Conservation (phyloP, 2,888 invertebrate species). For the Lobophora halterata region DNA sequence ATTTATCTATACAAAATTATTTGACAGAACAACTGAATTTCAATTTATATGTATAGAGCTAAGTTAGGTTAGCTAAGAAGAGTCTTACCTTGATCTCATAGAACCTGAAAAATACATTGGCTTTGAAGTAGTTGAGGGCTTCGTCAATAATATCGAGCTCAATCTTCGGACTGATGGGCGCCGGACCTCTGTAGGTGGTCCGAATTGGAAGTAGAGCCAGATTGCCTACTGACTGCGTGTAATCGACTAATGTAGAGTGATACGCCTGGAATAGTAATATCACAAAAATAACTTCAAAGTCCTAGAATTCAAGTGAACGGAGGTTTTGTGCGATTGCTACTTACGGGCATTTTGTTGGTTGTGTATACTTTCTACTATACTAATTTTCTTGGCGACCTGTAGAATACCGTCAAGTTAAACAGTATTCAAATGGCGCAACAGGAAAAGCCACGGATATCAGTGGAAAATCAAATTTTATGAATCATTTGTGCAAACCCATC, state of each 20-base stretch:
- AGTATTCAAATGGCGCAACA: neutral
- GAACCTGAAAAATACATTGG: slow-evolving; percentile 99
- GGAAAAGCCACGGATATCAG: neutral
- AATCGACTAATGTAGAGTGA: slow-evolving; percentile 93
- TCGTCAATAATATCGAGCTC: slow-evolving; percentile 98
- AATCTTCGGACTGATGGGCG: slow-evolving; percentile 84
- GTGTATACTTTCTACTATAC: too few relatives aligned
- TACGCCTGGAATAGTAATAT: slow-evolving; percentile 87
- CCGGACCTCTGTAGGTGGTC: slow-evolving; percentile 96
- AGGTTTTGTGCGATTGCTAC: too few relatives aligned
- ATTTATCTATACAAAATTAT: too few relatives aligned
- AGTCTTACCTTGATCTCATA: slow-evolving; percentile 97
- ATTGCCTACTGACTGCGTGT: slow-evolving; percentile 90
- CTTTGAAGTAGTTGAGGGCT: slow-evolving; percentile 97
- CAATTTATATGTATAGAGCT: too few relatives aligned
- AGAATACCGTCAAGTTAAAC: too few relatives aligned
- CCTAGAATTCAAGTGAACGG: too few relatives aligned
- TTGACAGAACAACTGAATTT: too few relatives aligned
- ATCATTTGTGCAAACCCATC: too few relatives aligned
- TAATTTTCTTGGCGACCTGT: neutral
- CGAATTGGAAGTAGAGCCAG: slow-evolving; percentile 95
- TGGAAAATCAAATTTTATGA: too few relatives aligned
- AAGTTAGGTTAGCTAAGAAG: too few relatives aligned
- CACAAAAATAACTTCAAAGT: too few relatives aligned
- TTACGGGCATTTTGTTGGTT: slow-evolving; percentile 49